Base-by-base conservation (phyloP, 2,888 invertebrate genomes). In the Pilophorus perplexus region DNA sequence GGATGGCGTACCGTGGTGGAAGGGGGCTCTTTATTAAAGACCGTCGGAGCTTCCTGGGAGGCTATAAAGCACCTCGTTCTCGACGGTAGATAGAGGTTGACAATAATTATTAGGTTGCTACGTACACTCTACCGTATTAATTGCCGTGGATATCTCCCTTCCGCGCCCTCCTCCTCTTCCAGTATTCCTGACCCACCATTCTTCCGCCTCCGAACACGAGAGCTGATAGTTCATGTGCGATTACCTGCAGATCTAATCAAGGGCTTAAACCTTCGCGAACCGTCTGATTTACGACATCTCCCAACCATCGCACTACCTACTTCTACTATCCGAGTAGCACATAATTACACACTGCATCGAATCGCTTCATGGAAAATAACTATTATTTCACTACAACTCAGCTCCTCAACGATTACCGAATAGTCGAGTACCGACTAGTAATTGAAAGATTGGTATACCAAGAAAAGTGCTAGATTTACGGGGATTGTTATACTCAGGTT, bases 161-260 rank as follows among this genome's bases (percentile, higher is more conserved):
- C 42, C 37, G 16, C 28, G 3, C 16, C 50, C 28, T 38, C 25
- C 8, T 42, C 38, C n/a, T n/a, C n/a, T n/a, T n/a, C n/a, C n/a
- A n/a, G n/a, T n/a, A n/a, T n/a, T n/a, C n/a, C n/a, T n/a, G n/a
- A n/a, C n/a, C n/a, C n/a, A n/a, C n/a, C 42, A 40, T 50, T 64
- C 64, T 48, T 33, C 6, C n/a, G n/a, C n/a, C n/a, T n/a, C 6
- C 8, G 16, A 25, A 22, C 33, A 2, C 14, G 50, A 10, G 33
- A 33, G 22, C 64, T 48, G 64, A 64, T 64, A 64, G 64, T 64
- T 64, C 64, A 64, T 64, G 62, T 23, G 38, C 64, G 64, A 64
- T 64, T 64, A 64, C 64, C 64, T 50, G 12, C 50, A 33, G 64
- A 64, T 64, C 64, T 64, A 64, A 64, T 64, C 64, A 64, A 64